Base-by-base conservation (phyloP, 2,888 invertebrate genomes). In the Emmelina monodactyla region DNA sequence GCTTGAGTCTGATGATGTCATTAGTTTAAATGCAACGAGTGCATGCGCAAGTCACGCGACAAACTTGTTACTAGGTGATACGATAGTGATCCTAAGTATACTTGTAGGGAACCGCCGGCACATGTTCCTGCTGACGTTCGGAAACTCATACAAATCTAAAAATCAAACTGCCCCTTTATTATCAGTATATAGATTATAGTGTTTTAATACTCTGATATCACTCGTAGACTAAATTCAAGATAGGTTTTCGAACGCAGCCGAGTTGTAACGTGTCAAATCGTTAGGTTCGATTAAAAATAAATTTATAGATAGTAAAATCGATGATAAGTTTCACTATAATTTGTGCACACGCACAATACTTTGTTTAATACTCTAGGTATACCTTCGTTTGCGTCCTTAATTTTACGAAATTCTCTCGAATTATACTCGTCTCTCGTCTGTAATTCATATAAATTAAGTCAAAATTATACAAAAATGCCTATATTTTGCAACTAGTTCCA, bases 1-100 rank as follows among this genome's bases (percentile, higher is more conserved):
- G 71, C 65, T 68, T 64, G 66, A 55, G 57, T 62, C 53, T 60
- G 55, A 54, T 53, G 56, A 59, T 62, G 54, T 52, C 52, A 52
- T 49, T 56, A 51, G 52, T 59, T 55, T 55, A 19, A 25, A 25
- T 10, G 25, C 25, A 25, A 25, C 6, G 25, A 3, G n/a, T 34
- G 22, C 14, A 28, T 29, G 29, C 19, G 22, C 32, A 35, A 42
- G 29, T 39, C 39, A 55, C 53, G n/a, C n/a, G n/a, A n/a, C n/a
- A n/a, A n/a, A n/a, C n/a, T 57, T 53, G 51, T 53, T 58, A 45
- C 50, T 58, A 55, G 51, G 49, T 53, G 51, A 53, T 45, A 49
- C 39, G 36, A 35, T 38, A 37, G 38, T 37, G 35, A 37, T 44
- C 45, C 37, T 43, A 41, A 32, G 33, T 2, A 11, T 11, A 4